These are phyloP conservation scores for Paelopatides confundens DNA, from an alignment of 53 echinoderm and acorn worm species.

Conservation along the genomic window DNA sequence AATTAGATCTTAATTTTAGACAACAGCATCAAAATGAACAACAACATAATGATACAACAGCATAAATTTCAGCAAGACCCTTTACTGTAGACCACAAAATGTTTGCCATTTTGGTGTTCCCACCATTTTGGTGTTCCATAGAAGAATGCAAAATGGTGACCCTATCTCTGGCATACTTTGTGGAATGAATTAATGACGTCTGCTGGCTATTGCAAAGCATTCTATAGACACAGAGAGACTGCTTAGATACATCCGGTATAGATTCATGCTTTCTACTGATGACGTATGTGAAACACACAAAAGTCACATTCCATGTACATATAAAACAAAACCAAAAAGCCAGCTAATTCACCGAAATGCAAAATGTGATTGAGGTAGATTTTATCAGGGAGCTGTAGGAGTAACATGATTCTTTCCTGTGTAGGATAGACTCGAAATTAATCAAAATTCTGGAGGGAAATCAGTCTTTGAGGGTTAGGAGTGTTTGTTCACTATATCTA, in stretches of 20 bases:
- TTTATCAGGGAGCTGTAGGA: background rate
- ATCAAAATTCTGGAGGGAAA: slow-evolving; percentile 8
- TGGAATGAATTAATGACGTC: no score
- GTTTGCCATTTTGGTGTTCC: no score
- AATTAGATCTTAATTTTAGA: no score
- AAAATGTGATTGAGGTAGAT: background rate
- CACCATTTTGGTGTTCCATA: no score
- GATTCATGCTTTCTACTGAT: background rate
- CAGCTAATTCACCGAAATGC: background rate
- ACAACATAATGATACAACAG: no score
- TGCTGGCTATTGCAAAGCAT: no score
- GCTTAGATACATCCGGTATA: background rate
- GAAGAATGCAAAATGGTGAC: no score
- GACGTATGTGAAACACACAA: slow-evolving; percentile 1
- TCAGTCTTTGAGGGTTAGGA: slow-evolving; percentile 8
- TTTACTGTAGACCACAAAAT: no score
- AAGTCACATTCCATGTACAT: background rate
- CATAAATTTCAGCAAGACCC: no score
- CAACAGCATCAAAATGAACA: no score
- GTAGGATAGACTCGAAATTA: background rate
- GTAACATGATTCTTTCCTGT: background rate
- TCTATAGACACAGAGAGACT: no score
- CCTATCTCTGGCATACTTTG: no score
- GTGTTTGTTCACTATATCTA: background rate
- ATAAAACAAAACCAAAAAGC: background rate